Conservation (phyloP, 2,797 vertebrate genomes). For the Erethizon dorsatum region DNA sequence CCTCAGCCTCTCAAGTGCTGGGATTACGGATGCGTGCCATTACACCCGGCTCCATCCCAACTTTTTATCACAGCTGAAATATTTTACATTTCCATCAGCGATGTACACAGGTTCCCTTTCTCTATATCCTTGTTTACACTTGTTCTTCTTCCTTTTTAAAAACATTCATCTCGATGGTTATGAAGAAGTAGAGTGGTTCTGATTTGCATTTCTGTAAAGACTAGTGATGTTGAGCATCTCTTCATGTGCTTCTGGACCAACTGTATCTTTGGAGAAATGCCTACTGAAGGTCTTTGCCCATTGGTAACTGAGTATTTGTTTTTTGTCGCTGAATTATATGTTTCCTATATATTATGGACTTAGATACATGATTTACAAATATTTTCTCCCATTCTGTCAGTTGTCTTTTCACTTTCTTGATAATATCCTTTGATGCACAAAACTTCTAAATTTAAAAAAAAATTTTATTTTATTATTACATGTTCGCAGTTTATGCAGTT, state of each 20-base stretch:
- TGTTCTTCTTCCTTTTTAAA: background rate
- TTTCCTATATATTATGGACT: background rate
- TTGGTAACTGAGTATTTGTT: background rate
- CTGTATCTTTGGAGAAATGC: background rate
- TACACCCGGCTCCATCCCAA: too few species aligned
- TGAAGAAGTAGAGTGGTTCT: background rate
- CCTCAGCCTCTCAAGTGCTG: too few species aligned
- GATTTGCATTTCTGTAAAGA: conserved; percentile 3
- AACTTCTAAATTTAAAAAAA: background rate
- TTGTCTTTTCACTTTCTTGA: background rate
- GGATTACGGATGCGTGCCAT: too few species aligned
- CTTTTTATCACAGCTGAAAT: background rate
- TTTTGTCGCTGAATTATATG: background rate
- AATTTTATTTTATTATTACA: background rate
- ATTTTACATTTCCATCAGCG: background rate
- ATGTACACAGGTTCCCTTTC: background rate
- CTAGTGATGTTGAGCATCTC: background rate
- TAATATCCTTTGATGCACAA: background rate
- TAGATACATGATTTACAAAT: background rate
- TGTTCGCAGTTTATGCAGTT: background rate
- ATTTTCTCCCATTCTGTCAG: background rate
- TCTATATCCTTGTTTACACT: background rate
- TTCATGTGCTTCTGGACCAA: background rate
- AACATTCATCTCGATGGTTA: background rate
- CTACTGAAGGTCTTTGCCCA: background rate